phyloP scores from a whole-genome alignment of 2,113 vertebrate species.

The Archocentrus centrarchus region DNA sequence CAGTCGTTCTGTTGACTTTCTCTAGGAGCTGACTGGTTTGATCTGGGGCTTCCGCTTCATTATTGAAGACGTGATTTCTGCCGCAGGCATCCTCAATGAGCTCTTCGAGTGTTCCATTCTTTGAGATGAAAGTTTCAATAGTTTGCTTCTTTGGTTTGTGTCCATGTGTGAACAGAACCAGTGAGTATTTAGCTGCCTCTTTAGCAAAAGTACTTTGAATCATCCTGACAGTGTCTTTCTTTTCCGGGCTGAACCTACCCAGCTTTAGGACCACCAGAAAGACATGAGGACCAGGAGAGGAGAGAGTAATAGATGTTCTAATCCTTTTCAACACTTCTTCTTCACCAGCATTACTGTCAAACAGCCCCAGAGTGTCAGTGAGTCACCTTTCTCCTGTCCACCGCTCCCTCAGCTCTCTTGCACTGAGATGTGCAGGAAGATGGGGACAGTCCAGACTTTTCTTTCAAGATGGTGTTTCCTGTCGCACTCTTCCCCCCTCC shows the following conservation, averaged over 20 bases:
- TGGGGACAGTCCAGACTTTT: background rate
- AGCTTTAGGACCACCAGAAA: conserved; percentile 70
- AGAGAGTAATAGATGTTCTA: conserved; percentile 38
- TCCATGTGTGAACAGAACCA: conserved; percentile 70
- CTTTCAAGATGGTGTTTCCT: conserved; percentile 64
- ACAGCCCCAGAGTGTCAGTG: conserved; percentile 77
- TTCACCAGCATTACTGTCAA: conserved; percentile 53
- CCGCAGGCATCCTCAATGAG: background rate
- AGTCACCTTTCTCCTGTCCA: conserved; percentile 45
- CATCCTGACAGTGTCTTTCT: conserved; percentile 30
- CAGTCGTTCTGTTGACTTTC: conserved; percentile 20
- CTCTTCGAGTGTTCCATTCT: conserved; percentile 5
- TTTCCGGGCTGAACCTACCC: conserved; percentile 58
- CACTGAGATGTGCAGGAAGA: conserved; percentile 21
- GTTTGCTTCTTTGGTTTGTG: conserved; percentile 56
- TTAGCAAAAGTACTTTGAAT: conserved; percentile 56
- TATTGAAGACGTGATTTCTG: conserved; percentile 65
- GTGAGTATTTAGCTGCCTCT: conserved; percentile 26
- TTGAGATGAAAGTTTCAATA: conserved; percentile 44
- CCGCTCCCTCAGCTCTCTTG: background rate
- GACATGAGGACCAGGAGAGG: conserved; percentile 62
- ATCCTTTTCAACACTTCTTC: conserved; percentile 54
- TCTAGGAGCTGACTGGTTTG: conserved; percentile 45
- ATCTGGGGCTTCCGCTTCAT: background rate
- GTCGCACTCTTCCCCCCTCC: conserved; percentile 68